A percentile compares a stretch with the other conserved stretches of the same genome.
phyloP scores from a whole-genome alignment of 1,140 invertebrate species.

The Drosophila pallidifrons region DNA sequence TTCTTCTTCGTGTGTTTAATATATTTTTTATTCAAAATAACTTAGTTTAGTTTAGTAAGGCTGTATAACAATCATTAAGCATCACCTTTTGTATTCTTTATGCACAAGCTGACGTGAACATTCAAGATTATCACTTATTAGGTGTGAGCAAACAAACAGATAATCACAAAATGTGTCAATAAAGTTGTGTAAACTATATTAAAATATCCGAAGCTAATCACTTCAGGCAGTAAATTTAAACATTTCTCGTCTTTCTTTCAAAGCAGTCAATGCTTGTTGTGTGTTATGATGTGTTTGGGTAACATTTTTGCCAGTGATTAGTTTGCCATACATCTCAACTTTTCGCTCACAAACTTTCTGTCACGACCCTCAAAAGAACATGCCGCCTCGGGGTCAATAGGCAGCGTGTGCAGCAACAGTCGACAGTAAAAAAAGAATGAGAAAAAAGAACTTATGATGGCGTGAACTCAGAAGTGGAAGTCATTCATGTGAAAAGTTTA shows the following conservation, averaged over 20 bases:
- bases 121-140: too few relatives aligned
- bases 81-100: too few relatives aligned
- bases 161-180: neutral
- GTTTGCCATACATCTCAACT: constrained; percentile 55
- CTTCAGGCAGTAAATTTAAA: constrained; percentile 54
- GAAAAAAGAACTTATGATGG: constrained; percentile 37
- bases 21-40: too few relatives aligned
- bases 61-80: too few relatives aligned
- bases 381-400: constrained; percentile 54
- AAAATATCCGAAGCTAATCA: constrained; percentile 71
- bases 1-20: neutral
- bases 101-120: too few relatives aligned
- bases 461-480: constrained; percentile 63
- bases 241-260: constrained; percentile 1
- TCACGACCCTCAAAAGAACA: constrained; percentile 66
- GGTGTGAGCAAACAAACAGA: neutral
- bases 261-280: constrained; percentile 3
- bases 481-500: constrained; percentile 62
- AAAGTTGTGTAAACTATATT: constrained; percentile 54
- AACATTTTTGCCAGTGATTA: constrained; percentile 66
- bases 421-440: neutral
- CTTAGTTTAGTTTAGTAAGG: too few relatives aligned
- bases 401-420: constrained; percentile 16
- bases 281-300: constrained; percentile 14
- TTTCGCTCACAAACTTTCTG: constrained; percentile 55